Evolutionary conservation across 2,888 invertebrate genomes (phyloP), one percentile per base, ranked within the genome.

Genomic region (Apodemia hepburni): DNA sequence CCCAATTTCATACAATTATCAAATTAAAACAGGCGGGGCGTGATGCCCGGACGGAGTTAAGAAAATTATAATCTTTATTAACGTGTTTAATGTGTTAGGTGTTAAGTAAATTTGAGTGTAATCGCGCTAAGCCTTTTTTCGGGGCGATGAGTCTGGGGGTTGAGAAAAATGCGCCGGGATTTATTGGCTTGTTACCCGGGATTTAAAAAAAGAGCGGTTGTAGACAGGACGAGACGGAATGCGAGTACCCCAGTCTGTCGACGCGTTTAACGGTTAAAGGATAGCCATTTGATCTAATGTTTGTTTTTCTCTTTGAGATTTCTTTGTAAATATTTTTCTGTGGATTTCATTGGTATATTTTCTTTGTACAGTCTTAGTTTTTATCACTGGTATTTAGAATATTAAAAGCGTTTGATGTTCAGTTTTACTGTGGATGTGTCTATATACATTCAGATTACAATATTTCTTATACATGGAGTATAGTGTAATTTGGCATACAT

Each of bases 71-170:
- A 79, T 78, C 82, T 85, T 87, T 83, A 89, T 89, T 87, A 88
- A 78, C 78, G 77, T 79, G 80, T 80, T 84, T 84, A 87, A 86
- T 84, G 84, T 80, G 85, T 84, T 68, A 82, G 84, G 90, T 90
- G 92, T 89, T 92, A 91, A 92, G 92, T 92, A 92, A 91, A 92
- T 92, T 92, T 90, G 85, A 77, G 80, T 89, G 90, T 92, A 90
- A 92, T 91, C 89, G 84, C 77, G 80, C 78, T 85, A 85, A 90
- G 83, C 86, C 87, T 86, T 91, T 87, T 85, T 77, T 76, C 75
- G 78, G 75, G 76, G 78, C 76, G 78, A 69, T 70, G 71, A 65
- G 66, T 66, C 69, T 72, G 78, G 79, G 74, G 79, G 74, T 74
- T 74, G 78, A 75, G 79, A 88, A 88, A 89, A 92, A 91, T 84